Percentiles rank a stretch among this genome's conserved stretches.
These are phyloP conservation scores for Siphlonurus alternatus DNA, from an alignment of 2,888 invertebrate species.

Conservation along the genomic window DNA sequence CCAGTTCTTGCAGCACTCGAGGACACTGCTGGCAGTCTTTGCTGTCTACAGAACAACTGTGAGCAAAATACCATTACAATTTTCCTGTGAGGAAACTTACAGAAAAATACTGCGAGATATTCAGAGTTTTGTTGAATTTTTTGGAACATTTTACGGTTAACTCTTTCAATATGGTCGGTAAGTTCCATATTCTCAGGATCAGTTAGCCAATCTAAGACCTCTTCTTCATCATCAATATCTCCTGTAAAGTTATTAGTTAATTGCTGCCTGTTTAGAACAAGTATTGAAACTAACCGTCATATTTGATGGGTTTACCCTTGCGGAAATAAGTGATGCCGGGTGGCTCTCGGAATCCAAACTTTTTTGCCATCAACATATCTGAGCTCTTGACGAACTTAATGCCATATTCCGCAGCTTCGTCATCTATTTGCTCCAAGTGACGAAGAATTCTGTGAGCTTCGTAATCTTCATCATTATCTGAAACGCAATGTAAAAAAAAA, in stretches of 20 bases:
- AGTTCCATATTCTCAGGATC: constrained; percentile 89
- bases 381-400: constrained; percentile 78
- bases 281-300: constrained; percentile 39
- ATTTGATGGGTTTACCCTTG: constrained; percentile 76
- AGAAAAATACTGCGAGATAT: constrained; percentile 83
- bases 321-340: constrained; percentile 85
- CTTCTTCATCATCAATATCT: constrained; percentile 80
- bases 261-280: neutral
- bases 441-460: constrained; percentile 63
- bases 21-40: constrained; percentile 91
- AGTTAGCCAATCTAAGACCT: constrained; percentile 78
- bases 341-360: constrained; percentile 75
- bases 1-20: constrained; percentile 69
- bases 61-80: constrained; percentile 1
- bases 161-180: constrained; percentile 80
- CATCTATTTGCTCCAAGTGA: constrained; percentile 78
- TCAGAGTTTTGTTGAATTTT: constrained; percentile 77
- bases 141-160: constrained; percentile 84
- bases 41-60: constrained; percentile 53
- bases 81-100: constrained; percentile 38
- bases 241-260: constrained; percentile 24
- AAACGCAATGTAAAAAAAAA: constrained; percentile 8
- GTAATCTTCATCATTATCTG: constrained; percentile 62
- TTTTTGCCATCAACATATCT: constrained; percentile 82
- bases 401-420: constrained; percentile 81